These are phyloP conservation scores for Psammodynastes pulverulentus DNA, from an alignment of 2,113 vertebrate species.

Conservation along the genomic window DNA sequence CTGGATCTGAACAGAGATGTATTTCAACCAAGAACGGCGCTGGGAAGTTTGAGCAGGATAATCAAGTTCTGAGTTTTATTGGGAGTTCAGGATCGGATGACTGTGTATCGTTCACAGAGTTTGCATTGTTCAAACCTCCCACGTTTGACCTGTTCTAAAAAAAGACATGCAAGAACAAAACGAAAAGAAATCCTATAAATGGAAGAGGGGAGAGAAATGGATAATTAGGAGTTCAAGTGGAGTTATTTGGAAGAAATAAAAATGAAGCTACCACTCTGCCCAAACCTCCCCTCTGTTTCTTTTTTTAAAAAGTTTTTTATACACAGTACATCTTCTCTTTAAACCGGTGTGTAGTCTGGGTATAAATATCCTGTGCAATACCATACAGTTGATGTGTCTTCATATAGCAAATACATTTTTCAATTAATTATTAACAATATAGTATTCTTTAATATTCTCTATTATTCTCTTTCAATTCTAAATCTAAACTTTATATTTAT, in stretches of 20 bases:
- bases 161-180: neutral
- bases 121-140: neutral
- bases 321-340: too few relatives aligned
- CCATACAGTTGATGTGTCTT: too few relatives aligned
- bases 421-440: too few relatives aligned
- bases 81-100: neutral
- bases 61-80: neutral
- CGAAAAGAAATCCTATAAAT: neutral
- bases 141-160: neutral
- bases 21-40: neutral
- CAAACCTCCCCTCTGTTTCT: too few relatives aligned
- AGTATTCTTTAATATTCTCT: too few relatives aligned
- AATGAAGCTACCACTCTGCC: neutral
- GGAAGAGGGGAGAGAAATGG: neutral
- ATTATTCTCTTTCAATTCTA: too few relatives aligned
- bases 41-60: neutral
- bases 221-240: neutral
- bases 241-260: neutral
- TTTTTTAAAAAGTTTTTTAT: too few relatives aligned
- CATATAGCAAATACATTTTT: too few relatives aligned
- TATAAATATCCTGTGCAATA: too few relatives aligned
- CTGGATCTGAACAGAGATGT: neutral
- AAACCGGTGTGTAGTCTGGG: too few relatives aligned
- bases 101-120: neutral
- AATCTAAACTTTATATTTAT: too few relatives aligned